Evolutionary conservation across 2,888 invertebrate genomes (phyloP).

Genomic region (Seira sanloemensis): DNA sequence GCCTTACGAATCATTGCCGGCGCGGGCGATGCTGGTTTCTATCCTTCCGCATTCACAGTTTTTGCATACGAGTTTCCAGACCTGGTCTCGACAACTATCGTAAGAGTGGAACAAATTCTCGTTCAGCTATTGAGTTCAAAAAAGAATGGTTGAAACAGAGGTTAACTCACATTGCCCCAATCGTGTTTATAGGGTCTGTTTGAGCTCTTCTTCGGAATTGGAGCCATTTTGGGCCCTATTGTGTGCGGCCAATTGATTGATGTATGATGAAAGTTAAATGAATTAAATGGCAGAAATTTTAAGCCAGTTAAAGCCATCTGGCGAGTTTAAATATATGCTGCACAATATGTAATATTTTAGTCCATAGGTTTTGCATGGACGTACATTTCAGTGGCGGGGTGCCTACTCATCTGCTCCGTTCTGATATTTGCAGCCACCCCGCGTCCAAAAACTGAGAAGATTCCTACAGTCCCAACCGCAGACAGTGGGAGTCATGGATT

Average conservation of each 20-base stretch:
- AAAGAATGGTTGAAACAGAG: not conserved
- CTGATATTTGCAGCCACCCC: slow-evolving; percentile 39
- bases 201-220: slow-evolving; percentile 68
- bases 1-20: slow-evolving; percentile 55
- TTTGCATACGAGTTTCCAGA: slow-evolving; percentile 61
- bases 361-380: slow-evolving; percentile 48
- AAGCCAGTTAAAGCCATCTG: too few relatives aligned
- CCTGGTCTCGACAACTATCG: slow-evolving; percentile 59
- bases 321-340: too few relatives aligned
- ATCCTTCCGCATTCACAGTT: slow-evolving; percentile 60
- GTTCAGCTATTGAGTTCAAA: too few relatives aligned
- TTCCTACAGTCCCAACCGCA: not conserved
- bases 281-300: too few relatives aligned
- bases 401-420: slow-evolving; percentile 28
- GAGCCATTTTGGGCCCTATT: slow-evolving; percentile 66
- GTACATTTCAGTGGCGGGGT: slow-evolving; percentile 42
- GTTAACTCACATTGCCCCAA: not conserved
- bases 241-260: slow-evolving; percentile 60
- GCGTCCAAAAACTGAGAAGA: not conserved
- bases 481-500: slow-evolving; percentile 19
- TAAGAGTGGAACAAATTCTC: too few relatives aligned
- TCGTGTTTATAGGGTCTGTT: slow-evolving; percentile 55
- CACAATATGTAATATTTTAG: slow-evolving; percentile 29
- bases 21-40: slow-evolving; percentile 65
- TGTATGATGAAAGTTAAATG: too few relatives aligned